Evolutionary conservation across 2,797 vertebrate genomes (phyloP).

Genomic region (Pagetopsis macropterus): DNA sequence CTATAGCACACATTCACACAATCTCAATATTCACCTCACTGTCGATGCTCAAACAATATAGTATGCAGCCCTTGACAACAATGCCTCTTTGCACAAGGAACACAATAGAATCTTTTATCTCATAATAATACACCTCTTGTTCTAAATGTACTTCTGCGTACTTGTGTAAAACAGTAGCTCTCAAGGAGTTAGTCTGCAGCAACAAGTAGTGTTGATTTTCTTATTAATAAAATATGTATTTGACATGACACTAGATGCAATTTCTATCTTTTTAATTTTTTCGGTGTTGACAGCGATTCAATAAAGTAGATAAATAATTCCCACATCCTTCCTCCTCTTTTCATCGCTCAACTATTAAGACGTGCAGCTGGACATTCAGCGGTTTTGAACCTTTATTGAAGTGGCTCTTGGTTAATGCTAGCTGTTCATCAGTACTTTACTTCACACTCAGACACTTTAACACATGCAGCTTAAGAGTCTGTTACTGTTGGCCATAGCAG

Average conservation of each 20-base stretch:
- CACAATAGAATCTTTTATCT: neutral
- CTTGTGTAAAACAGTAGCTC: neutral
- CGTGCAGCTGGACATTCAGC: neutral
- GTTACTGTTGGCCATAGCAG: neutral
- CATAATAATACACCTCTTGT: neutral
- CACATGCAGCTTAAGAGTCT: neutral
- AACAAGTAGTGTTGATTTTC: neutral
- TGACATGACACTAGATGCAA: neutral
- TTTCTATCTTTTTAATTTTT: neutral
- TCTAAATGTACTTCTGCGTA: neutral
- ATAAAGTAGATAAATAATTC: neutral
- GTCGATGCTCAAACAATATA: no score
- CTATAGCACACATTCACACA: no score
- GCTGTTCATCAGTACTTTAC: conserved; percentile 1
- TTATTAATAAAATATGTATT: neutral
- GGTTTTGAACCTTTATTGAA: neutral
- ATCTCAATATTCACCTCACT: no score
- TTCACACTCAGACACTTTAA: neutral
- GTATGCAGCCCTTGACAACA: neutral
- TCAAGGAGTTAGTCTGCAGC: neutral
- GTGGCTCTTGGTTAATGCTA: neutral
- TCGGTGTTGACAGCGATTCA: neutral
- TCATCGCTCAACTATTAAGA: neutral
- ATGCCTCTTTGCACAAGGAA: neutral
- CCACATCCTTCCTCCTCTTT: neutral